A percentile compares a stretch with the other conserved stretches of the same genome.
These are phyloP conservation scores for Cephus runcator DNA, from an alignment of 2,888 invertebrate species.

Conservation along the genomic window DNA sequence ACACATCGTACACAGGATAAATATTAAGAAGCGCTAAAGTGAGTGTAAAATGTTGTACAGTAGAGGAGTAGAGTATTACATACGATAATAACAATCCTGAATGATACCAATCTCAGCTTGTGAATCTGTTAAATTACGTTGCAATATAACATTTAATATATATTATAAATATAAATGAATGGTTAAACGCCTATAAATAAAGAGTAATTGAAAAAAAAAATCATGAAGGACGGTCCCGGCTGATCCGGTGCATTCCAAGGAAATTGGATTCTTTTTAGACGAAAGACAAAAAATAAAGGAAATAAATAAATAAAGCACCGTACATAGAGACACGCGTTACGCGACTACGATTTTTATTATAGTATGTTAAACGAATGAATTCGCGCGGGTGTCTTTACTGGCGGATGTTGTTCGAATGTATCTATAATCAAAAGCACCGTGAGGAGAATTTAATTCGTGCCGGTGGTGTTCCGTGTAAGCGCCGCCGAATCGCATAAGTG, in stretches of 20 bases:
- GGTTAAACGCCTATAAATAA: constrained; percentile 17
- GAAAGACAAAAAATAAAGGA: background rate
- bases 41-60: constrained; percentile 65
- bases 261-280: background rate
- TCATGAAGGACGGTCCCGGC: background rate
- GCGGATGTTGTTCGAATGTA: background rate
- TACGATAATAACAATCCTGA: constrained; percentile 48
- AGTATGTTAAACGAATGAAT: background rate
- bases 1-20: background rate
- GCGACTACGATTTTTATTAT: background rate
- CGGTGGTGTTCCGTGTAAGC: background rate
- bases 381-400: background rate
- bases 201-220: constrained; percentile 4
- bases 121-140: constrained; percentile 63
- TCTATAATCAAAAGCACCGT: constrained; percentile 31
- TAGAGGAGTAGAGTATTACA: constrained; percentile 62
- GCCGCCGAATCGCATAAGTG: constrained; percentile 31
- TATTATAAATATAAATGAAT: constrained; percentile 31
- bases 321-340: background rate
- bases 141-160: constrained; percentile 59
- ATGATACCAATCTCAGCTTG: constrained; percentile 65
- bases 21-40: constrained; percentile 16
- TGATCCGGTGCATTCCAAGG: background rate
- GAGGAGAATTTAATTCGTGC: background rate
- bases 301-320: background rate